Evolutionary conservation across 2,797 vertebrate genomes (phyloP).

Genomic region (Cynopterus sphinx): DNA sequence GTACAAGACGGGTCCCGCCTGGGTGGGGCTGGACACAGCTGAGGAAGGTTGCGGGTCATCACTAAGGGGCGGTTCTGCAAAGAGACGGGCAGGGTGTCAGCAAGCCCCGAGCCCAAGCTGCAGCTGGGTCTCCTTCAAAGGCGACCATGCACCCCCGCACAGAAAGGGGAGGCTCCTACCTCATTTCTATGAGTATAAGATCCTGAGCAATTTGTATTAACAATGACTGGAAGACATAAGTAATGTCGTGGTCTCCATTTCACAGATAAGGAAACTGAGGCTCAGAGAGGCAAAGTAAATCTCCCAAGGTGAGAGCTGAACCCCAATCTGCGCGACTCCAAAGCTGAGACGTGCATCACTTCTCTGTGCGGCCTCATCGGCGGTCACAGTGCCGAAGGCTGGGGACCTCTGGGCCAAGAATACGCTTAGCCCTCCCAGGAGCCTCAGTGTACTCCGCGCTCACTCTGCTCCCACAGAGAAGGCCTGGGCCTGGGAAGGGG

Average conservation of each 20-base stretch:
- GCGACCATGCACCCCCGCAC: background rate
- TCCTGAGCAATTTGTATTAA: background rate
- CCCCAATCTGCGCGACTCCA: accelerated
- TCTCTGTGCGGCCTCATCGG: background rate
- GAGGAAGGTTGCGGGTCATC: constrained; percentile 91
- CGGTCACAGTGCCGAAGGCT: background rate
- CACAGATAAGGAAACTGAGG: background rate
- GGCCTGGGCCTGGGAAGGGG: background rate
- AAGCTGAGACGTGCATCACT: background rate
- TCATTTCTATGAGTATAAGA: accelerated
- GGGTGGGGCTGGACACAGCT: constrained; percentile 89
- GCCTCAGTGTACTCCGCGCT: background rate
- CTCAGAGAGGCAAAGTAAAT: background rate
- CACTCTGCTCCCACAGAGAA: background rate
- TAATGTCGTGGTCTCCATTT: background rate
- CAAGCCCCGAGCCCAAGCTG: background rate
- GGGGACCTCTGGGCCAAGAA: background rate
- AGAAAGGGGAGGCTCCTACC: background rate
- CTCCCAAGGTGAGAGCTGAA: background rate
- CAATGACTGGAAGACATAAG: background rate
- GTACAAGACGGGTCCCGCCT: constrained; percentile 86
- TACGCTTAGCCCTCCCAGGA: background rate
- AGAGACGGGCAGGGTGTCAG: constrained; percentile 47
- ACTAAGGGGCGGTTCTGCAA: constrained; percentile 89
- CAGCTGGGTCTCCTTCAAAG: background rate